Evolutionary conservation across 1,140 invertebrate genomes (phyloP), one percentile per base, ranked within the genome.

Genomic region (Euwallacea similis): DNA sequence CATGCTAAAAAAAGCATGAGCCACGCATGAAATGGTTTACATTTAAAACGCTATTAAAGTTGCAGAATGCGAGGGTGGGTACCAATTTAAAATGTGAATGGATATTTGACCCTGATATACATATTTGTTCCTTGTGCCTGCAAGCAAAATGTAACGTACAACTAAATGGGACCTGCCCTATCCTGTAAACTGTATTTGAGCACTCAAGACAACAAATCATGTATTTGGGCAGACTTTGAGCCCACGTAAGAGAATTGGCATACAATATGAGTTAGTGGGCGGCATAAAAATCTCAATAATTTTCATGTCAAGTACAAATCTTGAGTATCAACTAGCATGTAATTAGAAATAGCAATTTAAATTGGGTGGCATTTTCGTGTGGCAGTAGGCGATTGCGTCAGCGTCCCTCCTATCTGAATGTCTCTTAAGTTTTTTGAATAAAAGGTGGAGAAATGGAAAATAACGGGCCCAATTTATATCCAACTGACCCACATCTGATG

Each of bases 271-370:
- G 11, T 7, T 43, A 42, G 59, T 61, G 42, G 59, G 62, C 11
- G 43, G 42, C 15, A 50, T 13, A 50, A 50, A 42, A 47, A 58
- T n/a, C 16, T n/a, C 8, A 47, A 50, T 64, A 64, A 64, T 64
- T 64, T 50, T 64, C 44, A 16, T 64, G 62, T 64, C 46, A 50
- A 64, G 62, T 47, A 64, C 44, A 50, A 15, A 50, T 15, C n/a
- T 50, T 64, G 3, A 62, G n/a, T n/a, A 33, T 33, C 21, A 33
- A 33, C 21, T 33, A 33, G 21, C 21, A 33, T 33, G 21, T 64
- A 50, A 64, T 64, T 46, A 50, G 44, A 46, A 64, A 41, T 64
- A 16, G 13, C 59, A 58, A 11, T 62, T 62, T 62, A 41, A 11
- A 62, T 33, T 33, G 21, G 21, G 21, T 33, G 21, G 21, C 21